Evolutionary conservation across 2,888 invertebrate genomes (phyloP), one percentile per base, ranked within the genome.

Genomic region (Drosophila mimetica): DNA sequence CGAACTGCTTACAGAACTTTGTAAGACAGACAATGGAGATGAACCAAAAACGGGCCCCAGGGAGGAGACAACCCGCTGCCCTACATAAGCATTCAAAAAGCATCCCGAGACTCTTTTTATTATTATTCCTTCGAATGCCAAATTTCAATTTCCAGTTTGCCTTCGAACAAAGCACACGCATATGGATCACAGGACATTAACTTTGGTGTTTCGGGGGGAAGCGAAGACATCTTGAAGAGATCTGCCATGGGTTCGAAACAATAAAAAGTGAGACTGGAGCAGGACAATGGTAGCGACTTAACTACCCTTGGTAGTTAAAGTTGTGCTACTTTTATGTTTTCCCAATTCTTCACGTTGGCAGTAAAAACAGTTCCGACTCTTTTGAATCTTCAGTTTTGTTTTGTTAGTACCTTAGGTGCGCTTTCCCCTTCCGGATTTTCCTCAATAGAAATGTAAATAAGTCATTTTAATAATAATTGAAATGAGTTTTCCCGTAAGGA

Each of bases 391-490:
- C 42, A 32, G 41, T 37, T 60, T 64, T 65, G 51, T 63, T 64
- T 65, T 64, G 51, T 64, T 65, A 65, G 63, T 28, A 22, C 34
- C 41, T 36, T 41, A 63, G 61, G 50, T 63, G 32, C 47, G 32
- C 54, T 53, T 37, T 55, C 44, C 54, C 63, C 30, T 36, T 34
- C 37, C 8, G 14, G 8, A 53, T 20, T 37, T 53, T 18, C 22
- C 7, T 86, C 89, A 89, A 89, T 89, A 76, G 86, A 89, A 89
- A 89, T 89, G 90, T 88, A 90, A 90, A 89, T 89, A 85, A 58
- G 39, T 82, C 84, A 85, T 88, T 86, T 85, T 79, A 82, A 88
- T 86, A 76, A 88, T 87, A 88, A 86, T 86, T 89, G 84, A 89
- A 86, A 86, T 86, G 74, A 58, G 58, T 88, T 75, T 51, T 75